Evolutionary conservation across 2,888 invertebrate genomes (phyloP), one percentile per base, ranked within the genome.

Genomic region (Chaitophorus viminalis): DNA sequence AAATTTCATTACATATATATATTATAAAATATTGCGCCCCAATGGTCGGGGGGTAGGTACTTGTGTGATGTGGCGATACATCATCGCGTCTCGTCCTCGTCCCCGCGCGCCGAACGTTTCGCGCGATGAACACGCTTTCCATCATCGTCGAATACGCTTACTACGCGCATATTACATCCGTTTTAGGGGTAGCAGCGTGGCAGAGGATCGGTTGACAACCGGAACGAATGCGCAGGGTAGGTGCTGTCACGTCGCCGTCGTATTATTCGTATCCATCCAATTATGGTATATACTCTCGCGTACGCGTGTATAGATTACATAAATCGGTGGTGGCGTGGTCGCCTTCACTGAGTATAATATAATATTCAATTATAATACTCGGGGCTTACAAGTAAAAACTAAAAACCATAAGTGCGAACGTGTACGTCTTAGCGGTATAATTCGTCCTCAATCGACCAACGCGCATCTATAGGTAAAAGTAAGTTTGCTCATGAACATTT

Each of bases 91-190:
- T n/a, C n/a, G 65, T 31, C 70, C 65, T 36, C 65, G 65, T n/a
- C 11, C 3, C 1, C 60, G 60, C 6, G 46, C 5, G 60, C 8
- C 0, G 52, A 17, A 18, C 70, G 82, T 82, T 72, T 70, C 82
- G 72, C 82, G 54, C 81, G 81, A 70, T 81, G 81, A 81, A 68
- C 81, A 81, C 81, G 82, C 70, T 82, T 72, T 60, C 82, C 74
- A 54, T 83, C 82, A 83, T 31, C 75, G 75, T 82, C 82, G 39
- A 65, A 83, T 60, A 46, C 75, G 83, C 83, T 83, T 83, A 75
- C 60, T 14, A 29, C 1, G 75, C 75, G 36, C 60, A 83, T 75
- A 60, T 60, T 60, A 46, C 18, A 60, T 74, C 82, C 74, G 74
- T 83, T 83, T 60, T 36, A 18, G n/a, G 18, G n/a, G 17, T 4